These are phyloP conservation scores for Synaphobranchus kaupii DNA, from an alignment of 2,797 vertebrate genomes.

Conservation along the genomic window DNA sequence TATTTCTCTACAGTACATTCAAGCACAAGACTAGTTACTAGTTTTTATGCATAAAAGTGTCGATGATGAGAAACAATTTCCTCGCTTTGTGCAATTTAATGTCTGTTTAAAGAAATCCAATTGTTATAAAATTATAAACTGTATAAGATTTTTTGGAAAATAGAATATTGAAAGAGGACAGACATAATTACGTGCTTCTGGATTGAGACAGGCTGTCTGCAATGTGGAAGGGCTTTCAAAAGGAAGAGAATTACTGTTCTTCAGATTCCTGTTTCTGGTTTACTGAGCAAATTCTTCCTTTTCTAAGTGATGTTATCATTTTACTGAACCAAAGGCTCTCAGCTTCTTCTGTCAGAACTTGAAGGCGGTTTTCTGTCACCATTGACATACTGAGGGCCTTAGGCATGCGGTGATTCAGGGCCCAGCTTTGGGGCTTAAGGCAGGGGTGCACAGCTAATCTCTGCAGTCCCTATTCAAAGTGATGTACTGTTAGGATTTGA, in stretches of 20 bases:
- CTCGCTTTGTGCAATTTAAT: background rate
- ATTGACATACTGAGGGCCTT: slow-evolving; percentile 54
- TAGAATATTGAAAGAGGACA: background rate
- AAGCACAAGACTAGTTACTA: background rate
- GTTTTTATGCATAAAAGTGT: background rate
- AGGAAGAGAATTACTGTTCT: background rate
- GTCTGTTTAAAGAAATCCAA: background rate
- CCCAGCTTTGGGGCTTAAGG: slow-evolving; percentile 45
- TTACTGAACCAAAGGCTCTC: slow-evolving; percentile 34
- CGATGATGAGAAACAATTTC: background rate
- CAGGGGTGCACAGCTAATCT: slow-evolving; percentile 54
- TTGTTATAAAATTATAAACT: background rate
- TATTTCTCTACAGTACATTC: slow-evolving; percentile 23
- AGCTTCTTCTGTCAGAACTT: slow-evolving; percentile 41
- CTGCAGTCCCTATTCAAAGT: slow-evolving; percentile 55
- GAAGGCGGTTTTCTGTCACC: slow-evolving; percentile 36
- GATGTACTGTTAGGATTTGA: slow-evolving; percentile 56
- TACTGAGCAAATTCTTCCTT: slow-evolving; percentile 42
- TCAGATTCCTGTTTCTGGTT: slow-evolving; percentile 40
- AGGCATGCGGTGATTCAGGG: slow-evolving; percentile 51
- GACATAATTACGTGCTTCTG: background rate
- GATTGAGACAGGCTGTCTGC: background rate
- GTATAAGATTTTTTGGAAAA: background rate
- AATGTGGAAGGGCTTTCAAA: background rate
- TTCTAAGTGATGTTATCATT: slow-evolving; percentile 44